Percentiles rank a stretch among this genome's conserved stretches.
These are phyloP conservation scores for Malthinus flaveolus DNA, from an alignment of 2,888 invertebrate species.

Conservation along the genomic window DNA sequence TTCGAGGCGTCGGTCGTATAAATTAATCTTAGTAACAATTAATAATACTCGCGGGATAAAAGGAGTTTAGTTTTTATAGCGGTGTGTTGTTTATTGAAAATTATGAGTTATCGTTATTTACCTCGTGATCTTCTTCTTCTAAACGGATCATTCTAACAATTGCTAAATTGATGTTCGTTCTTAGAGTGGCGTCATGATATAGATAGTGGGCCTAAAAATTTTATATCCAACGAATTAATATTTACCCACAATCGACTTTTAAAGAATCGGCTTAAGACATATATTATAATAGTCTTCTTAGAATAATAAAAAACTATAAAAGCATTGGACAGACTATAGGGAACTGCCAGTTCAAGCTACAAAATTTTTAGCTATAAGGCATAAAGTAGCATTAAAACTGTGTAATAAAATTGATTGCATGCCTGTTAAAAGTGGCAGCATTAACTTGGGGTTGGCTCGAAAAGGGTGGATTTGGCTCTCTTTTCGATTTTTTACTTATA, in stretches of 20 bases:
- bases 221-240: not conserved
- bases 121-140: constrained; percentile 54
- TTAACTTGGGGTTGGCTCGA: no score
- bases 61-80: constrained; percentile 27
- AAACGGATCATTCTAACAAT: constrained; percentile 59
- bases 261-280: not conserved
- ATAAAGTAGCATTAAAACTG: no score
- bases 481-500: no score
- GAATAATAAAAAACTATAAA: no score
- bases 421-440: no score
- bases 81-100: constrained; percentile 33
- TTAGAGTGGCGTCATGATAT: constrained; percentile 52
- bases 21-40: constrained; percentile 31
- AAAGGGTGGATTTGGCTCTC: no score
- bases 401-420: no score
- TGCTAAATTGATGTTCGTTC: constrained; percentile 58
- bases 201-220: constrained; percentile 46
- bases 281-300: no score
- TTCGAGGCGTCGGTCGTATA: constrained; percentile 22
- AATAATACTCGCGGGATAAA: constrained; percentile 28
- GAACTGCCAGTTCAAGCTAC: no score
- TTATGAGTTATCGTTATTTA: constrained; percentile 38
- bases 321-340: no score
- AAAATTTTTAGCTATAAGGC: no score
- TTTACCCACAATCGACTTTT: not conserved